Evolutionary conservation across 2,113 vertebrate genomes (phyloP).

Genomic region (Orcinus orca): DNA sequence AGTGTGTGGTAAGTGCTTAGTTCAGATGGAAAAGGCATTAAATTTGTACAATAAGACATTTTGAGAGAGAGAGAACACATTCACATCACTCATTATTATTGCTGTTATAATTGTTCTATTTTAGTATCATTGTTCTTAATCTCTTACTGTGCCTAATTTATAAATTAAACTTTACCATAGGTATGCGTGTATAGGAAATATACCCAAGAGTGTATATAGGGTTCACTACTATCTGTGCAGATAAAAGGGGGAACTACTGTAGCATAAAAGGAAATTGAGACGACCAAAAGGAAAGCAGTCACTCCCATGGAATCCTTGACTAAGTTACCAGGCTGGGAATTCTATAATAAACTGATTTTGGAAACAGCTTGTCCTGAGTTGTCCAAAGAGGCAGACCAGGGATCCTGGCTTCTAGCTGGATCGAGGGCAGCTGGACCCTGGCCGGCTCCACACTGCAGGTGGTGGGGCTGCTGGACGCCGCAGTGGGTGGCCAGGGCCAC

Average conservation of each 20-base stretch:
- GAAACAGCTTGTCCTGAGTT: background rate
- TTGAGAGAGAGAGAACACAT: background rate
- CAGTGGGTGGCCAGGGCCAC: background rate
- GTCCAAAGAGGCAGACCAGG: background rate
- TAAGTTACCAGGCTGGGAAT: background rate
- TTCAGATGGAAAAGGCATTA: background rate
- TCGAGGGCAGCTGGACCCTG: background rate
- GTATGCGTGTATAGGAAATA: background rate
- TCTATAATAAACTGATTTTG: background rate
- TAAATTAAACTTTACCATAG: background rate
- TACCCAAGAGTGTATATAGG: background rate
- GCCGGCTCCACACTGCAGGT: accelerated
- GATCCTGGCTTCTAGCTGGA: background rate
- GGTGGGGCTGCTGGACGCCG: accelerated
- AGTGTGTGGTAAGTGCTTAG: background rate
- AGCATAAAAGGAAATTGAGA: background rate
- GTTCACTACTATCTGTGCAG: background rate
- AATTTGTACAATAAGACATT: background rate
- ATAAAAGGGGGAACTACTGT: background rate
- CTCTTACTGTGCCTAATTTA: background rate
- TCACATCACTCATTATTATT: background rate
- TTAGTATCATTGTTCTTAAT: background rate
- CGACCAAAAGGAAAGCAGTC: background rate
- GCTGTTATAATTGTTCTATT: background rate
- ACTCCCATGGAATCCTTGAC: background rate